phyloP scores from a whole-genome alignment of 2,888 invertebrate genomes.

The Standfussiana lucernea region DNA sequence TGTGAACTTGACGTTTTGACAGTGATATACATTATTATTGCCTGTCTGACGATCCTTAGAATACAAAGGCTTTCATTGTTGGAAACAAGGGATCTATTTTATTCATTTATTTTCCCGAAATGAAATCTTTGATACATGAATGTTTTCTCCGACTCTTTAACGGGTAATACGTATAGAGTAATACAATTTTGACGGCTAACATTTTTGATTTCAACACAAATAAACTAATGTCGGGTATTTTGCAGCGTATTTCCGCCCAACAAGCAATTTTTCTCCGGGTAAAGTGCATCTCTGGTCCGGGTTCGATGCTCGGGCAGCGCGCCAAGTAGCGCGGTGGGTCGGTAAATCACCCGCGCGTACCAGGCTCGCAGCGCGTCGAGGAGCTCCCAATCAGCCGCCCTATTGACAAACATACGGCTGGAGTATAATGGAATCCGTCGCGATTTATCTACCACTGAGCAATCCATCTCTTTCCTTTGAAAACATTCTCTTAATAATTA shows the following conservation, averaged over 20 bases:
- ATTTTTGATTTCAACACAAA: slow-evolving; percentile 54
- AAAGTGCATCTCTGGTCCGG: slow-evolving; percentile 79
- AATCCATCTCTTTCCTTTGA: slow-evolving; percentile 73
- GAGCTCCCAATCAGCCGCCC: slow-evolving; percentile 87
- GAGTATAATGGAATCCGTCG: slow-evolving; percentile 84
- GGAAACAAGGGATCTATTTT: slow-evolving; percentile 14
- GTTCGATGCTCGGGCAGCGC: slow-evolving; percentile 84
- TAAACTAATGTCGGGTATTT: slow-evolving; percentile 65
- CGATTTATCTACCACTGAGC: slow-evolving; percentile 78
- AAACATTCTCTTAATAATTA: slow-evolving; percentile 75
- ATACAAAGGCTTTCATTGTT: slow-evolving; percentile 25
- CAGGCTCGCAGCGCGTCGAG: slow-evolving; percentile 82
- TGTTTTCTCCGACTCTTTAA: neutral
- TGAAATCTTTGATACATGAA: neutral
- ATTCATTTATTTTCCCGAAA: slow-evolving; percentile 21
- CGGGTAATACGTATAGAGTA: neutral
- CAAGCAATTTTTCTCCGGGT: slow-evolving; percentile 82
- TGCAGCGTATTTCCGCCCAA: slow-evolving; percentile 69
- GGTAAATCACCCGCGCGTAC: slow-evolving; percentile 81
- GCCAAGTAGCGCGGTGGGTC: slow-evolving; percentile 85
- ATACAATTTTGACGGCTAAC: slow-evolving; percentile 22
- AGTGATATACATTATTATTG: slow-evolving; percentile 38
- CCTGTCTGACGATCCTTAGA: slow-evolving; percentile 23
- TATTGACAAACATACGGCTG: slow-evolving; percentile 89
- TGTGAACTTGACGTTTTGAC: slow-evolving; percentile 45